Percentiles rank a stretch among this genome's conserved stretches.
phyloP scores from a whole-genome alignment of 2,113 vertebrate species.

The Leucosticte australis region DNA sequence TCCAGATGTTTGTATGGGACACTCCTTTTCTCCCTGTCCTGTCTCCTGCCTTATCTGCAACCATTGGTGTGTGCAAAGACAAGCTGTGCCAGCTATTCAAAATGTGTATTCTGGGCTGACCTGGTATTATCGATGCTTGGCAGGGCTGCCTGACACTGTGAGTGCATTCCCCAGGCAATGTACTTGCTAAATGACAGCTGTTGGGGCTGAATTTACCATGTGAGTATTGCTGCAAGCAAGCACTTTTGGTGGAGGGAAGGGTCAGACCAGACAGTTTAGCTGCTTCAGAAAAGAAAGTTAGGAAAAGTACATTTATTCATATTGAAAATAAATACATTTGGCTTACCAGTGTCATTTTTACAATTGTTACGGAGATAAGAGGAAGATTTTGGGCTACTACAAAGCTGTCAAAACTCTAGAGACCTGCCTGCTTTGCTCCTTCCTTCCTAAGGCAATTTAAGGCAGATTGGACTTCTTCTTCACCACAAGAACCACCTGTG shows the following conservation, averaged over 20 bases:
- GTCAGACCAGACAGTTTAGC: neutral
- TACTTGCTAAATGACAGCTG: neutral
- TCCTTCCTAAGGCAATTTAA: neutral
- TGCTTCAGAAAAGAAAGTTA: neutral
- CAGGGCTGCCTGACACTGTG: neutral
- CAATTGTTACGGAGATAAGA: neutral
- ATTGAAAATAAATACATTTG: neutral
- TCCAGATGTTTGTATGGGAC: neutral
- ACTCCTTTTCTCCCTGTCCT: neutral
- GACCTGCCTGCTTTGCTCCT: neutral
- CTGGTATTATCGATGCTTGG: neutral
- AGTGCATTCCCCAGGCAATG: neutral
- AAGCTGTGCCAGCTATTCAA: neutral
- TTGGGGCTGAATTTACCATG: neutral
- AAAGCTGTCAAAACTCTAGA: neutral
- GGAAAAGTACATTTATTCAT: neutral
- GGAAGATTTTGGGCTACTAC: neutral
- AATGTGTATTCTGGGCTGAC: neutral
- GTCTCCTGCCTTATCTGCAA: neutral
- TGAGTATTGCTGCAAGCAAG: neutral
- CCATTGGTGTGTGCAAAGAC: neutral
- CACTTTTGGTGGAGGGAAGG: neutral
- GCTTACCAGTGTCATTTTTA: neutral
- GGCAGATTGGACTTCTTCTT: neutral
- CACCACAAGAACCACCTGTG: accelerated